Base-by-base conservation (phyloP, 1,140 invertebrate genomes). In the Drosophila tani region DNA sequence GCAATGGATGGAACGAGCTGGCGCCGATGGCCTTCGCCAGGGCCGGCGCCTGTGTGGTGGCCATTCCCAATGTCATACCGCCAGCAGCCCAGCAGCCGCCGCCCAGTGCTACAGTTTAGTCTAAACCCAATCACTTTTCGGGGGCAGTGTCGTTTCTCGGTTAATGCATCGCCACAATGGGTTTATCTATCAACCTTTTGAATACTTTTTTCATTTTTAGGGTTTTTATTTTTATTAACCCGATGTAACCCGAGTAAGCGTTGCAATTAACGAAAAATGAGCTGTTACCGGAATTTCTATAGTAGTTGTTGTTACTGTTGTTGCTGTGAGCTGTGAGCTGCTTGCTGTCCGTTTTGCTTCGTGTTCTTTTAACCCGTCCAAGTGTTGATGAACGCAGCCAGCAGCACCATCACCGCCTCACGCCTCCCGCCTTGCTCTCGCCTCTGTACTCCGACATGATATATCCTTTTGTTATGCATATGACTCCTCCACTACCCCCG, bases 21-120 rank as follows among this genome's bases (percentile, higher is more conserved):
- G 94, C 97, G 35, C 95, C 96, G 15, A 93, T 98, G 49, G 95
- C 95, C 81, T 96, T 95, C 32, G 97, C 97, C 43, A 94, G 97
- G 73, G 97, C 97, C 53, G 97, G 97, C 59, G 96, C 97, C 50
- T 97, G 97, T 91, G 96, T 98, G n/a, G 96, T 98, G 35, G 95
- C 95, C 50, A 94, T 96, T 64, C 94, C 94, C 45, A 93, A 92
- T 81, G 62, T 92, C 49, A 91, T 93, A 79, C 86, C 88, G 35
- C 87, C 90, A 43, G 81, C 92, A 41, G 75, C 85, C 65, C 81
- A 78, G 45, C 91, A 79, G 57, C 84, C 81, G 43, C 70, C 91
- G 57, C 73, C 92, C 75, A 91, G 81, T 91, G 84, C 92, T 84
- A 84, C 90, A 91, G 92, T 93, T 93, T 93, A 93, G 92, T 93